phyloP scores from a whole-genome alignment of 2,113 vertebrate species.

The Ceyx margarethae region DNA sequence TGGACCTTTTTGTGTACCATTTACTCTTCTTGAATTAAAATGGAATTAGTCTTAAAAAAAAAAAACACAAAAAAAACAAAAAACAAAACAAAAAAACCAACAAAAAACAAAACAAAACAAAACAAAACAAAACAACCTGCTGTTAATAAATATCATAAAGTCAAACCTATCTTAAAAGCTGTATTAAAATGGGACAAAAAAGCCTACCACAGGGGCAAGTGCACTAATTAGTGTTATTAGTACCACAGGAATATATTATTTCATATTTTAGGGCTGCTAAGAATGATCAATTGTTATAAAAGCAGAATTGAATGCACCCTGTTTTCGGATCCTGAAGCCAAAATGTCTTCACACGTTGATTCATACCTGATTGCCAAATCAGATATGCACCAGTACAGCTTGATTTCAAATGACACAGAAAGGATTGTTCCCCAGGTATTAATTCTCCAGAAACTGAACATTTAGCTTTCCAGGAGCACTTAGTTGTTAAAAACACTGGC shows the following conservation, averaged over 20 bases:
- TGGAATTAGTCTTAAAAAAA: background rate
- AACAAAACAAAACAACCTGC: no score
- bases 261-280: background rate
- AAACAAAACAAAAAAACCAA: no score
- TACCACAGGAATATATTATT: background rate
- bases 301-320: background rate
- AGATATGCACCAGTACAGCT: background rate
- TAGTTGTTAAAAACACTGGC: background rate
- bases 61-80: no score
- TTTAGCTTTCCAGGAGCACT: background rate
- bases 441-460: background rate
- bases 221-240: background rate
- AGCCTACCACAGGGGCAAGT: accelerated
- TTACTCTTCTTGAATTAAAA: background rate
- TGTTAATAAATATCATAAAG: background rate
- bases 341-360: background rate
- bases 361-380: background rate
- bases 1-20: background rate
- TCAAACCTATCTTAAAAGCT: background rate
- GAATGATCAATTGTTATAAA: background rate
- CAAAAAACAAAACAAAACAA: no score
- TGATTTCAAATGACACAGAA: background rate
- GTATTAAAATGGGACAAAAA: background rate
- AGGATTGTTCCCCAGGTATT: background rate
- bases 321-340: background rate